Conservation (phyloP, 2,797 vertebrate species). For the Bradypodion ventrale region DNA sequence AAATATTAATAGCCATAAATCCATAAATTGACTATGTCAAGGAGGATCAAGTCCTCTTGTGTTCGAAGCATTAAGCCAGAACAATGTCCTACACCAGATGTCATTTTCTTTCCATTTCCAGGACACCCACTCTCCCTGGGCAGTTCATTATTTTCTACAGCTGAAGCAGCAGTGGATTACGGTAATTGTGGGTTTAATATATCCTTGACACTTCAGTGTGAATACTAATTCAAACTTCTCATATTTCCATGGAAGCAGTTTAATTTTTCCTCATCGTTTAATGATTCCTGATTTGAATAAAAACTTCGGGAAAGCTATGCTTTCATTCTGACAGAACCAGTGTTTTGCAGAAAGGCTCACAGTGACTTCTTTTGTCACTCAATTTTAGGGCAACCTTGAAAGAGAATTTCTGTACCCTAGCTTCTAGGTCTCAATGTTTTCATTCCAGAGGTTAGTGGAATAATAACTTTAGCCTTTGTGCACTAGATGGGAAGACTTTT, state of each 20-base stretch:
- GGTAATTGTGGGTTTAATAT: constrained; percentile 70
- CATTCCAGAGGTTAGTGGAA: not conserved
- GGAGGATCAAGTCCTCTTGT: constrained; percentile 2
- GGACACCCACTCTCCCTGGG: constrained; percentile 55
- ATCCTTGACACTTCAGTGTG: constrained; percentile 54
- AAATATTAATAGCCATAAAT: constrained; percentile 36
- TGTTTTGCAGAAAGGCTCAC: not conserved
- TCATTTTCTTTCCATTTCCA: constrained; percentile 50
- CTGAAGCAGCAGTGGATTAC: constrained; percentile 69
- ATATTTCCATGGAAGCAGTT: constrained; percentile 61
- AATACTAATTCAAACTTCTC: constrained; percentile 67
- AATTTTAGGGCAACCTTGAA: constrained; percentile 5
- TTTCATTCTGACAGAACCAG: constrained; percentile 28
- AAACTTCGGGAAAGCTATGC: constrained; percentile 47
- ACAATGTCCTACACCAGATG: constrained; percentile 46
- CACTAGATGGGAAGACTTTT: no score
- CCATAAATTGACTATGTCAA: not conserved
- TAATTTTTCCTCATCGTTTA: constrained; percentile 66
- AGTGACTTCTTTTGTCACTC: not conserved
- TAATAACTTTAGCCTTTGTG: not conserved
- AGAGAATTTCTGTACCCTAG: not conserved
- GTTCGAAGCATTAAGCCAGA: constrained; percentile 34
- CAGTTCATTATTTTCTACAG: constrained; percentile 61
- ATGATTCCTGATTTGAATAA: constrained; percentile 49
- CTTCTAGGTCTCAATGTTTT: not conserved